Evolutionary conservation across 2,113 vertebrate species (phyloP), one percentile per base, ranked within the genome.

Genomic region (Antennarius striatus): DNA sequence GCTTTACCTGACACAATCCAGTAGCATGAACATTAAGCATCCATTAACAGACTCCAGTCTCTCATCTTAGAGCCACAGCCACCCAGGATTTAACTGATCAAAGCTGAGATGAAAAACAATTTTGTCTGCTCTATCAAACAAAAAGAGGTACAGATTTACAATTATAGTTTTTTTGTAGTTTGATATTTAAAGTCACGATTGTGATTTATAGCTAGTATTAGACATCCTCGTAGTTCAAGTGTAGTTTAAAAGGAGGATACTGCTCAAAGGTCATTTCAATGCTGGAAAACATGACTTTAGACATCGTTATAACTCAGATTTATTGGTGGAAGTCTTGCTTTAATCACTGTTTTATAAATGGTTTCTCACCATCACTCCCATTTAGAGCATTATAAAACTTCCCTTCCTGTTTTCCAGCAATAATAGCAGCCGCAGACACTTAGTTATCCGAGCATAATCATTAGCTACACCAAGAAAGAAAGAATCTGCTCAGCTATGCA

Each of bases 351-450:
- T 62, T 54, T 51, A 51, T 59, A 50, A 16, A 40, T 48, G 2
- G 30, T 50, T 22, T 47, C 30, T 68, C 28, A 12, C 36, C 53
- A 29, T 9, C 32, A 3, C 16, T 39, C 8, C 28, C 53, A 39
- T 52, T 48, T 22, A 1, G 66, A 52, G 67, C 22, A 0, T 13
- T 6, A 29, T 66, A 46, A 62, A 71, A 65, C 29, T 47, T 17
- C 13, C 5, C 43, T 56, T 75, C 63, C 67, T 49, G 69, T 73
- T 68, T 73, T 43, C 48, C 59, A 57, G 79, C 56, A 15, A 1
- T 76, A 43, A 80, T 81, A 57, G 1, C 32, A 36, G 32, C 32
- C 32, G 32, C 64, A 71, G 67, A 56, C 46, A 2, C 28, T 55
- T 5, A 36, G 46, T 54, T 40, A 56, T 48, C 32, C 4, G 42